Base-by-base conservation (phyloP, 2,888 invertebrate genomes). In the Drosophila sordidapex region DNA sequence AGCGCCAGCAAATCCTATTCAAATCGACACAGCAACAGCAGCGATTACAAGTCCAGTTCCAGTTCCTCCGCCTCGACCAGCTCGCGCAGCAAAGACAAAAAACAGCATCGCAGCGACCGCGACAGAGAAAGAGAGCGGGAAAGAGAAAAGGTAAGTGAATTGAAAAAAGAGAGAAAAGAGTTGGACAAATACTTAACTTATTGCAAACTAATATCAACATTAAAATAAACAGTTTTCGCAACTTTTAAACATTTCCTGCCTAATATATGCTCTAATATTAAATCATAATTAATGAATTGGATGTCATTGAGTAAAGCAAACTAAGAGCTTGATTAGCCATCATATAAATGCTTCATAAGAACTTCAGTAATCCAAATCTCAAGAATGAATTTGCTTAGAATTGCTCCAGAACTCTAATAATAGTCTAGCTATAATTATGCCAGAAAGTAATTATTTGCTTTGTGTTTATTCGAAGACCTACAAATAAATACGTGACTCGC, bases 71-170 rank as follows among this genome's bases (percentile, higher is more conserved):
- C 81, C 7, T 72, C 79, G n/a, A 71, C n/a, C n/a, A 74, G 74
- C 36, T 83, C 83, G 33, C 84, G 85, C 29, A 87, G 74, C 70
- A 88, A 89, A 68, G 85, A 90, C 38, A 90, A 89, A 70, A 88
- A 85, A 38, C 76, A 71, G 18, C 70, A 82, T 31, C 64, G 78
- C 70, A 80, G 71, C 49, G 82, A 89, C 62, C 73, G 83, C 18
- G 84, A 87, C 27, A 67, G 72, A n/a, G 83, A 83, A 11, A 66
- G 74, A 10, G 87, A 87, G 11, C 53, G 71, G 11, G 54, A 83
- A 4, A 73, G 72, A 60, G 85, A 87, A 46, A 72, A 76, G 63
- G 70, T 71, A 46, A 65, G 25, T 21, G 13, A 7, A 18, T 33
- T 43, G 29, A 8, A 46, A 3, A 46, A 25, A 25, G 25, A 15